Evolutionary conservation across 2,113 vertebrate genomes (phyloP).

Genomic region (Poeciliopsis retropinna): DNA sequence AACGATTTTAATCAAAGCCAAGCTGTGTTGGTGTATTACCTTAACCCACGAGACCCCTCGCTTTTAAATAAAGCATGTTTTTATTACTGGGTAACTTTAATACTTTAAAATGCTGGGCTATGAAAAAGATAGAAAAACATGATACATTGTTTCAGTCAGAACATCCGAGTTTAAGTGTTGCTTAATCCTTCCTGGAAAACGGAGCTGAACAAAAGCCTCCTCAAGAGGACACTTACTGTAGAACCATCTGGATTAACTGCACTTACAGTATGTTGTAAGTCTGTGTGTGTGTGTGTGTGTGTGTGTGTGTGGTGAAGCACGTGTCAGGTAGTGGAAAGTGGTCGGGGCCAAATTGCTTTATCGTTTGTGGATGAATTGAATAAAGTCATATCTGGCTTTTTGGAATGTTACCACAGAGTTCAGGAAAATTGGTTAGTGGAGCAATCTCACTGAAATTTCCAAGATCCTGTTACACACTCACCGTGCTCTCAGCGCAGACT

Average conservation of each 20-base stretch:
- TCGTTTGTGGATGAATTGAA: conserved; percentile 76
- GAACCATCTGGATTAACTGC: conserved; percentile 71
- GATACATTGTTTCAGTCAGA: conserved; percentile 55
- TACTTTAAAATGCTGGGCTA: conserved; percentile 33
- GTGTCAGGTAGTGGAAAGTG: conserved; percentile 70
- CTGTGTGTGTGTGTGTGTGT: conserved; percentile 23
- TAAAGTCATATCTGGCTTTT: conserved; percentile 79
- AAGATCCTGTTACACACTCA: conserved; percentile 74
- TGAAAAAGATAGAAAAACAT: conserved; percentile 46
- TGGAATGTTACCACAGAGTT: conserved; percentile 75
- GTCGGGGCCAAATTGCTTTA: conserved; percentile 72
- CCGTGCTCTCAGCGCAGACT: conserved; percentile 55
- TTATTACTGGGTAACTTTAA: conserved; percentile 44
- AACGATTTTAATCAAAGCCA: background rate
- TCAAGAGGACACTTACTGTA: conserved; percentile 74
- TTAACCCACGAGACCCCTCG: conserved; percentile 8
- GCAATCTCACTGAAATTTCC: conserved; percentile 68
- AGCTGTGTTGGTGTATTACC: background rate
- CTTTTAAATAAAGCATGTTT: conserved; percentile 57
- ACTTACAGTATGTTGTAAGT: conserved; percentile 64
- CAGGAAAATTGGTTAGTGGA: conserved; percentile 73
- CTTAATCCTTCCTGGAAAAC: conserved; percentile 70
- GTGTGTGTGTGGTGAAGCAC: conserved; percentile 26
- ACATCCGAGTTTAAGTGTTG: conserved; percentile 53
- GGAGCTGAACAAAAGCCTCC: conserved; percentile 62